Evolutionary conservation across 2,888 invertebrate genomes (phyloP), one percentile per base, ranked within the genome.

Genomic region (Macrophya annulata): DNA sequence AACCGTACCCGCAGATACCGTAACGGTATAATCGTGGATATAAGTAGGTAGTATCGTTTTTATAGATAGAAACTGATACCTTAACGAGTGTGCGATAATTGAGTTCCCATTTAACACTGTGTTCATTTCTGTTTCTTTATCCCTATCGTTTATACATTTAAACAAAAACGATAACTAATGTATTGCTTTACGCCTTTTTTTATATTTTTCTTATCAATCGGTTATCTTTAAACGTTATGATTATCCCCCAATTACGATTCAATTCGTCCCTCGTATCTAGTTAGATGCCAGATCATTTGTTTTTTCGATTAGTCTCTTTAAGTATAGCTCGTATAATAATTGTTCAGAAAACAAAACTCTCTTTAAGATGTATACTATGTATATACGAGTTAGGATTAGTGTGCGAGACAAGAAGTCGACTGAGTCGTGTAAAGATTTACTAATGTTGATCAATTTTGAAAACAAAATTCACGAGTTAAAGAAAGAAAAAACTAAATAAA

Each of bases 11-110:
- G 74, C 8, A 15, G 74, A 45, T 74, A 45, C 43, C 31, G 45
- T 74, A 74, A 74, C 74, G 74, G 45, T 74, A 74, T 48, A 25
- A 62, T n/a, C 25, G 74, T 43, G 12, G 45, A 45, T 74, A 48
- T 12, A 25, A 3, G 31, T 31, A 31, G 31, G 21, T 43, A 74
- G 25, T 21, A 45, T 25, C 74, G 45, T 74, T 74, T 74, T 43
- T 25, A 43, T 31, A 21, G 45, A 74, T n/a, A 45, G 45, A 43
- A 43, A 45, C 25, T 68, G 68, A 74, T 74, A 45, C 45, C 21
- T 45, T 43, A 25, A 74, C 45, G 43, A 45, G 15, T 21, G 74
- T 68, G 10, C 68, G 68, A 17, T 68, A 68, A 68, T 68, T 68
- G 37, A 17, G 17, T 17, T 17, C 12, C 68, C 15, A 6, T 17